Conservation (phyloP, 2,113 vertebrate species). For the Vanacampus margaritifer region DNA sequence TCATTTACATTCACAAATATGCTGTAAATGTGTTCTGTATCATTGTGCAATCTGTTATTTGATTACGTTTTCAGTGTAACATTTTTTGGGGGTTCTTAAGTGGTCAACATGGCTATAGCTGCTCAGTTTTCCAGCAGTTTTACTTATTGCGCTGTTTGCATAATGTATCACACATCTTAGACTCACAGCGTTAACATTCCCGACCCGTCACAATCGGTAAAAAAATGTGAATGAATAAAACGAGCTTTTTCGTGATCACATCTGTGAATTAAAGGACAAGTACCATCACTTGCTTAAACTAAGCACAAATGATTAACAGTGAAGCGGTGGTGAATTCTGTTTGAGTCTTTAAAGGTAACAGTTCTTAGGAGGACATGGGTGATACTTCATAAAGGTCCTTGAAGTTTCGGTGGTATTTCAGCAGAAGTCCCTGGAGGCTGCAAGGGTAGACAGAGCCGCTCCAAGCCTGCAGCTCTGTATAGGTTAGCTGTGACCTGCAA, state of each 20-base stretch:
- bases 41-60: too few relatives aligned
- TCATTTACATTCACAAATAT: neutral
- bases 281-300: neutral
- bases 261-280: neutral
- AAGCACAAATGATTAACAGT: neutral
- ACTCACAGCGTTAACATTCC: neutral
- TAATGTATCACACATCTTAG: neutral
- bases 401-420: slow-evolving; percentile 18
- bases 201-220: neutral
- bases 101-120: too few relatives aligned
- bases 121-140: too few relatives aligned
- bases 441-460: slow-evolving; percentile 31
- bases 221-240: neutral
- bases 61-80: too few relatives aligned
- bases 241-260: neutral
- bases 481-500: slow-evolving; percentile 23
- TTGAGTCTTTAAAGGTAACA: slow-evolving; percentile 17
- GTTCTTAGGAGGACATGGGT: slow-evolving; percentile 14
- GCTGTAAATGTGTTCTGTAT: too few relatives aligned
- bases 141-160: neutral
- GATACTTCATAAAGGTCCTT: slow-evolving; percentile 27
- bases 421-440: slow-evolving; percentile 40
- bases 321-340: slow-evolving; percentile 28
- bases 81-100: too few relatives aligned
- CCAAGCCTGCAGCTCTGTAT: slow-evolving; percentile 19